Evolutionary conservation across 2,888 invertebrate species (phyloP).

Genomic region (Argyresthia goedartella): DNA sequence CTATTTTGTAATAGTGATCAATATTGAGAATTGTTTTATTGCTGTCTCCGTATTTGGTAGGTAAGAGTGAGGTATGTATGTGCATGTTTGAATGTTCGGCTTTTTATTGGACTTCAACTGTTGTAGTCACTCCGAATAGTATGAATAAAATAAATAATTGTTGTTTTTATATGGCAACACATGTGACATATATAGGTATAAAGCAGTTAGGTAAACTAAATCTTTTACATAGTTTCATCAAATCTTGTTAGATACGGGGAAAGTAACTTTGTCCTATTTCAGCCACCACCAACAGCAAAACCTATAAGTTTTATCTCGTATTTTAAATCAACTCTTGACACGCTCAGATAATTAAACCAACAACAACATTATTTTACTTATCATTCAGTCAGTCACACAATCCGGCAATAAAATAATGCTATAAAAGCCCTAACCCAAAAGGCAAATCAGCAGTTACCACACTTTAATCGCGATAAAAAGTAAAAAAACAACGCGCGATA

Average conservation of each 20-base stretch:
- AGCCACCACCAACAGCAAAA: not conserved
- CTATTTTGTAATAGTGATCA: slow-evolving; percentile 59
- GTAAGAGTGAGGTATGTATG: slow-evolving; percentile 21
- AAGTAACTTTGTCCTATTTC: no score
- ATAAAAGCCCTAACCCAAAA: not conserved
- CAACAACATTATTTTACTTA: not conserved
- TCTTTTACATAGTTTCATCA: no score
- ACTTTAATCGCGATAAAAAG: slow-evolving; percentile 9
- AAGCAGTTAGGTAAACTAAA: no score
- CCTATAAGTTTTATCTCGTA: not conserved
- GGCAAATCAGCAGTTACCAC: not conserved
- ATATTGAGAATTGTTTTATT: slow-evolving; percentile 38
- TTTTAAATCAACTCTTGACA: not conserved
- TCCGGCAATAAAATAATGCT: slow-evolving; percentile 20
- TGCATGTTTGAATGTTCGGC: slow-evolving; percentile 16
- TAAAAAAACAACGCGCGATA: slow-evolving; percentile 1
- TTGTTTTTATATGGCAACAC: no score
- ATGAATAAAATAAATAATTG: not conserved
- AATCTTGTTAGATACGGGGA: no score
- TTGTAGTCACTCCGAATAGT: slow-evolving; percentile 1
- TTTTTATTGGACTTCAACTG: slow-evolving; percentile 14
- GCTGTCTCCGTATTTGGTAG: slow-evolving; percentile 51
- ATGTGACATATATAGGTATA: no score
- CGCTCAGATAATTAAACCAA: not conserved
- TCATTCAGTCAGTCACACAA: slow-evolving; percentile 20